Base-by-base conservation (phyloP, 2,888 invertebrate species). In the Rhingia campestris region DNA sequence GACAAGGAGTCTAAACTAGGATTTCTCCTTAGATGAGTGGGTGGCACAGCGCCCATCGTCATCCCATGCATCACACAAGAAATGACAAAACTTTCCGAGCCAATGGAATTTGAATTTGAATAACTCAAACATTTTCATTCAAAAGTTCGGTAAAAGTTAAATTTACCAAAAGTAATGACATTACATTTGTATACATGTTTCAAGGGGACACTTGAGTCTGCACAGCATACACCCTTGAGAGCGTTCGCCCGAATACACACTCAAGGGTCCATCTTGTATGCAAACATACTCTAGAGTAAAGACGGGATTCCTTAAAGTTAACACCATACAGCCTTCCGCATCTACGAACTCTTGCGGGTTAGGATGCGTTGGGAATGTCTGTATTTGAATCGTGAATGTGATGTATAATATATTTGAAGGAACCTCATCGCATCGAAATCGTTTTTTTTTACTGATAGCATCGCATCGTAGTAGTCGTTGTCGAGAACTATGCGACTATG, bases 71-170 rank as follows among this genome's bases (percentile, higher is more conserved):
- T 56, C 39, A 7, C 22, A 43, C 14, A 22, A 54, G 75, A 70
- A 70, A 70, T 76, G 80, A 66, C 61, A 54, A 81, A 81, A 81
- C 72, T 81, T 81, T 58, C 56, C 43, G 53, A 75, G 61, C 74
- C 84, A 84, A 84, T 84, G 80, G 75, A 75, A 84, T 84, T 84
- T 84, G 80, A 84, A 84, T 84, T 84, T 84, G 84, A 84, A 84
- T 84, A 84, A 84, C 84, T 84, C 84, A 84, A 84, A 84, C 84
- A 84, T 84, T 80, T 80, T 75, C 80, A 79, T 84, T 84, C 80
- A 80, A 84, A 84, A 84, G 84, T 80, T 84, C 66, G 80, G 84
- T 75, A 66, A 75, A 84, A 84, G 84, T 84, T 84, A 84, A 84
- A 84, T 84, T 75, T 84, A 84, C 84, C 84, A 84, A 84, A 84